phyloP scores from a whole-genome alignment of 1,140 invertebrate species.

The Platorchestia sp. region DNA sequence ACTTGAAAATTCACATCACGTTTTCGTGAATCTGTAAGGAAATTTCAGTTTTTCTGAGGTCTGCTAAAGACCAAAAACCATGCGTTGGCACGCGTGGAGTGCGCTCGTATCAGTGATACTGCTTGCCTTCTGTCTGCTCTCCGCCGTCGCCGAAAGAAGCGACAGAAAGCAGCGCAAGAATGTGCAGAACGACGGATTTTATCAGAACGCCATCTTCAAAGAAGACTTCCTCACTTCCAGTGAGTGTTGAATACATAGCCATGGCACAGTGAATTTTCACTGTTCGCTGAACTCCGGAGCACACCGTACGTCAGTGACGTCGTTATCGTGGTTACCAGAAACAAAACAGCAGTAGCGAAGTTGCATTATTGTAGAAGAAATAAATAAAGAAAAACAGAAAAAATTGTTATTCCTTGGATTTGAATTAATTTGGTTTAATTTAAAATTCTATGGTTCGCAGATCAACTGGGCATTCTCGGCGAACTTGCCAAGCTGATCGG shows the following conservation, averaged over 20 bases:
- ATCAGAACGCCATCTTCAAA: neutral
- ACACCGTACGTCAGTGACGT: too few relatives aligned
- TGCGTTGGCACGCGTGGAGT: conserved; percentile 9
- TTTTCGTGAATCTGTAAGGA: neutral
- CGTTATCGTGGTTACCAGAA: too few relatives aligned
- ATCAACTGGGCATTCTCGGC: neutral
- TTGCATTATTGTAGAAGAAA: too few relatives aligned
- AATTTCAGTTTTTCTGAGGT: neutral
- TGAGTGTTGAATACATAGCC: neutral
- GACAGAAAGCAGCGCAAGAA: neutral
- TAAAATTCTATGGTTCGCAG: too few relatives aligned
- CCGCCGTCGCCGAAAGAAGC: neutral
- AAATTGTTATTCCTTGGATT: too few relatives aligned
- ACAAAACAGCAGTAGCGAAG: too few relatives aligned
- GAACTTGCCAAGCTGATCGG: neutral
- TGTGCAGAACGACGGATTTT: conserved; percentile 10
- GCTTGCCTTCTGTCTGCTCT: neutral
- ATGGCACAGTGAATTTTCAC: too few relatives aligned
- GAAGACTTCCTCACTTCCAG: neutral
- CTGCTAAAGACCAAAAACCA: neutral
- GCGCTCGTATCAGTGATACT: neutral
- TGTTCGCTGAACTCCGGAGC: too few relatives aligned
- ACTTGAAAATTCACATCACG: neutral
- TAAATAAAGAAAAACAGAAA: too few relatives aligned
- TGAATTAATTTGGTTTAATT: too few relatives aligned